Evolutionary conservation across 2,888 invertebrate genomes (phyloP), one percentile per base, ranked within the genome.

Genomic region (Philereme vetulata): DNA sequence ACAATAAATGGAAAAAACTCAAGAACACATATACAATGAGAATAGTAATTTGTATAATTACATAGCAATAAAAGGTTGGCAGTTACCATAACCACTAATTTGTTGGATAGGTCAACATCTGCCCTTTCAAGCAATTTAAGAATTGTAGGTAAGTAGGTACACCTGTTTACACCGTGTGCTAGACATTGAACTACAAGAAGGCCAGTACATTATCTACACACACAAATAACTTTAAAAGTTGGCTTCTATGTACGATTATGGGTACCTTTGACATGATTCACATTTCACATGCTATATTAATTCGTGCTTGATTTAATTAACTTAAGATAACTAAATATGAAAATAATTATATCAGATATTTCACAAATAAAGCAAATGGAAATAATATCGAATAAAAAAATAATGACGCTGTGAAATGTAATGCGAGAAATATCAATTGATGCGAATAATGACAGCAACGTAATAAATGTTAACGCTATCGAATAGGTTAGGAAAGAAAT

Each of bases 401-500:
- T 21, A 21, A 21, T 1, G 21, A 21, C 1, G 21, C 21, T 21
- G 21, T 21, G 21, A 21, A 21, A 21, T 21, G 21, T 21, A 21
- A 21, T 2, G 2, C 45, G 8, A 60, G 45, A 63, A 61, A 60
- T 56, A 63, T 44, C 59, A 62, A 67, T 64, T 70, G 65, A 57
- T 64, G 63, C 58, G 65, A 57, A 65, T 61, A 65, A 66, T 60
- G 55, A 66, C 62, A 48, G 38, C 42, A 57, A 62, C 62, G 66
- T 55, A 68, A 70, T 68, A 62, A 60, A 47, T 63, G 52, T 51
- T 46, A 64, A 57, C 63, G 53, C 51, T 60, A 44, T 32, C 35
- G 44, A 61, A n/a, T 38, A 38, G 33, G 56, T 68, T 66, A 65
- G 61, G 60, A 67, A 67, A 70, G 45, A 53, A 59, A 65, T 62